These are phyloP conservation scores for Cydia strobilella DNA, from an alignment of 1,140 invertebrate genomes.

Conservation along the genomic window DNA sequence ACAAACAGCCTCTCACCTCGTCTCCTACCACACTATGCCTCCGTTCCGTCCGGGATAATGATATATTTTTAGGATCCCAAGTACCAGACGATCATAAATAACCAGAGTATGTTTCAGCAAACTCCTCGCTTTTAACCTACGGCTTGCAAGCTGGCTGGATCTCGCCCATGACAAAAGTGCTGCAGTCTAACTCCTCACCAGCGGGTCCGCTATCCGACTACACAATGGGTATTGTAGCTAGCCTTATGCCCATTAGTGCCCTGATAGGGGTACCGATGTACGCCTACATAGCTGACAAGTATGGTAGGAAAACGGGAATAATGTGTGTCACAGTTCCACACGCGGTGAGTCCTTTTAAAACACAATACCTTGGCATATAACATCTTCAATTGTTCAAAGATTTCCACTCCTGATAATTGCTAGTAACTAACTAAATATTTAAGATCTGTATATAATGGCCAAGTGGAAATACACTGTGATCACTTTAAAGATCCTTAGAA, in stretches of 20 bases:
- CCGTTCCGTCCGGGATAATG: too few relatives aligned
- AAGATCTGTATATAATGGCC: too few relatives aligned
- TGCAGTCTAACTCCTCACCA: slow-evolving; percentile 67
- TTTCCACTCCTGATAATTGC: too few relatives aligned
- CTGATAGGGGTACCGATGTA: slow-evolving; percentile 45
- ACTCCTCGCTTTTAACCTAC: slow-evolving; percentile 71
- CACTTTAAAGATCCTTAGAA: too few relatives aligned
- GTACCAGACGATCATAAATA: neutral
- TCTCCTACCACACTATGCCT: too few relatives aligned
- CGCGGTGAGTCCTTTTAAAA: slow-evolving; percentile 36
- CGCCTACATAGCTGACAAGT: slow-evolving; percentile 51
- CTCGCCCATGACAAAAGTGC: slow-evolving; percentile 74
- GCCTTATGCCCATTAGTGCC: slow-evolving; percentile 55
- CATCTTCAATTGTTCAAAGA: neutral
- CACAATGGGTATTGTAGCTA: slow-evolving; percentile 72
- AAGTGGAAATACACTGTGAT: too few relatives aligned
- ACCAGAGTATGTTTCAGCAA: slow-evolving; percentile 52
- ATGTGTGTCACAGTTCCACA: neutral
- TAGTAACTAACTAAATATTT: too few relatives aligned
- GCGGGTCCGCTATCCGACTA: slow-evolving; percentile 74
- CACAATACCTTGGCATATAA: neutral
- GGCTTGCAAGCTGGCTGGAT: slow-evolving; percentile 80
- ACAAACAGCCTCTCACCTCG: too few relatives aligned
- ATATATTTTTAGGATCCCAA: neutral
- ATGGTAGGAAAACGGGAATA: slow-evolving; percentile 58